A percentile compares a stretch with the other conserved stretches of the same genome.
Evolutionary conservation across 2,797 vertebrate species (phyloP).

Genomic region (Sebastes iracundus): DNA sequence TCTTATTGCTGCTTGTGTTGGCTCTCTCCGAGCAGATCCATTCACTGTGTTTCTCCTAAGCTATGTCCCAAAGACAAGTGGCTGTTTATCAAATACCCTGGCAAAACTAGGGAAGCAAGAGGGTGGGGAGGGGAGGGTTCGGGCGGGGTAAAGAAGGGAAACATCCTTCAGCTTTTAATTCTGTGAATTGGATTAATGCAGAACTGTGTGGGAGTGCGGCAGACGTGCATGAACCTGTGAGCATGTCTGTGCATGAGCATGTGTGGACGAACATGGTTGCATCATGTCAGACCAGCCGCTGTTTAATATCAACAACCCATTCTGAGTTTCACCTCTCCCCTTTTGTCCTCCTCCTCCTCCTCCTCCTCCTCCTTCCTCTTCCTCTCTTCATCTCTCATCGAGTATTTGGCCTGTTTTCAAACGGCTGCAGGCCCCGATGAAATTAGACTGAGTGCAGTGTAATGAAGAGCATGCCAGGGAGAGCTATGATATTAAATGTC

Average conservation of each 20-base stretch:
- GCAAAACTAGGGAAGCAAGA: constrained; percentile 52
- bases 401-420: constrained; percentile 72
- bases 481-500: constrained; percentile 70
- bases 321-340: constrained; percentile 50
- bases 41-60: constrained; percentile 55
- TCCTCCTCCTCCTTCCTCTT: constrained; percentile 22
- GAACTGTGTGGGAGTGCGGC: constrained; percentile 35
- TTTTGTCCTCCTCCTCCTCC: constrained; percentile 21
- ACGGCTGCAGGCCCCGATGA: constrained; percentile 68
- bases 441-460: constrained; percentile 76
- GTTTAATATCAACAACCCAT: constrained; percentile 70
- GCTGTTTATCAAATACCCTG: constrained; percentile 75
- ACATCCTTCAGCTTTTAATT: constrained; percentile 77
- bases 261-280: constrained; percentile 25
- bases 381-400: constrained; percentile 52
- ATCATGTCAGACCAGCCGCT: constrained; percentile 50
- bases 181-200: constrained; percentile 70
- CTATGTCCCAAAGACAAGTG: constrained; percentile 74
- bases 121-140: neutral
- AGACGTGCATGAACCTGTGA: constrained; percentile 13
- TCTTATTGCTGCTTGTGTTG: neutral
- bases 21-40: constrained; percentile 38
- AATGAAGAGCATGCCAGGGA: constrained; percentile 70
- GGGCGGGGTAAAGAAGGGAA: constrained; percentile 34
- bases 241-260: neutral